These are phyloP conservation scores for Hoplodrina blanda DNA, from an alignment of 2,888 invertebrate genomes.

Conservation along the genomic window DNA sequence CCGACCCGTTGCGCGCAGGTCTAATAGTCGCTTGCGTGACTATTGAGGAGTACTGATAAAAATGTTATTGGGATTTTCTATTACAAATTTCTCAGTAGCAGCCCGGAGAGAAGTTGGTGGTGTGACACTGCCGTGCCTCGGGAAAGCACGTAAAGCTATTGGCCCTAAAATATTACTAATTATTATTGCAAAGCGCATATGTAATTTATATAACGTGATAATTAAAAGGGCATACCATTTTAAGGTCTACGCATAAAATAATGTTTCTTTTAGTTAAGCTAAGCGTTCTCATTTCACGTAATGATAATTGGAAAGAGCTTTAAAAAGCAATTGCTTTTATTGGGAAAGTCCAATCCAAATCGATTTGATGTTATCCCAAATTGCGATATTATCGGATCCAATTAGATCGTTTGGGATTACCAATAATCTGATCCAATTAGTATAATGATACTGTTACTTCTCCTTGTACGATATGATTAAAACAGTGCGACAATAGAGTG, in stretches of 20 bases:
- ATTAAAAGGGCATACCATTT: conserved; percentile 11
- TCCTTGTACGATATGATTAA: neutral
- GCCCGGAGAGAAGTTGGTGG: too few relatives aligned
- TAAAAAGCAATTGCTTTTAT: neutral
- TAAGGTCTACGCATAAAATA: neutral
- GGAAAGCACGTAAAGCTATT: too few relatives aligned
- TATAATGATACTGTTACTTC: too few relatives aligned
- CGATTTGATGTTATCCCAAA: neutral
- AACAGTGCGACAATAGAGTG: conserved; percentile 9
- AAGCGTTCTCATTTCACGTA: neutral
- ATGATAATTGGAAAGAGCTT: neutral
- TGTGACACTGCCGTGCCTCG: too few relatives aligned
- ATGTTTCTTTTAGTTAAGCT: neutral
- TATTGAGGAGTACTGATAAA: too few relatives aligned
- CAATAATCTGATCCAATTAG: neutral
- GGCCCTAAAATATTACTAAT: too few relatives aligned
- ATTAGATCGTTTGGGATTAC: neutral
- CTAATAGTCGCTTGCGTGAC: too few relatives aligned
- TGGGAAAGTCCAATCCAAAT: conserved; percentile 2
- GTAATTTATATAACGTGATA: conserved; percentile 31
- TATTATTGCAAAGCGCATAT: conserved; percentile 15
- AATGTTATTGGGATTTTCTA: too few relatives aligned
- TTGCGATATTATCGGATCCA: conserved; percentile 11
- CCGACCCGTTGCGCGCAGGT: too few relatives aligned
- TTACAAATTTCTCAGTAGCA: too few relatives aligned